These are phyloP conservation scores for Chironomus riparius DNA, from an alignment of 2,888 invertebrate genomes.

Conservation along the genomic window DNA sequence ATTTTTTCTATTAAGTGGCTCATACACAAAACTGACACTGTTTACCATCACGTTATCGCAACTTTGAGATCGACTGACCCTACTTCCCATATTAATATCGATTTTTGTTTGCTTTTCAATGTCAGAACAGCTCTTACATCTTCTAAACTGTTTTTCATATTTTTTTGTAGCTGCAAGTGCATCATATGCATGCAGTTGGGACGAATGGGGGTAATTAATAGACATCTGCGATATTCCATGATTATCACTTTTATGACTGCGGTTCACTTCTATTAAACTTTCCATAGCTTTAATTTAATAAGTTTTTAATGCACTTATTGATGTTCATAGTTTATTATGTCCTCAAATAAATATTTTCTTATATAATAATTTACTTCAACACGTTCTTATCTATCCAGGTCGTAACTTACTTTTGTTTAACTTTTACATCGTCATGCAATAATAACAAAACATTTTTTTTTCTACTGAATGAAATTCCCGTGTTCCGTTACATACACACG, in stretches of 20 bases:
- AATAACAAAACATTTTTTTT: not conserved
- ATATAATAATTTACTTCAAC: not conserved
- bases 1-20: not conserved
- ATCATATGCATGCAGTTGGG: too few relatives aligned
- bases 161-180: too few relatives aligned
- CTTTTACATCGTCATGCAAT: not conserved
- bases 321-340: too few relatives aligned
- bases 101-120: not conserved
- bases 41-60: not conserved
- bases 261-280: not conserved
- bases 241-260: slow-evolving; percentile 8
- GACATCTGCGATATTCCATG: slow-evolving; percentile 2
- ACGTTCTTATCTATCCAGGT: not conserved
- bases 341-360: too few relatives aligned
- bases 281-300: not conserved
- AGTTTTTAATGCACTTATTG: too few relatives aligned
- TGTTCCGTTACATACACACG: not conserved
- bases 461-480: not conserved
- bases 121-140: slow-evolving; percentile 11
- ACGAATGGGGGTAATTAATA: slow-evolving; percentile 9
- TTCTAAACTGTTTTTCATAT: not conserved
- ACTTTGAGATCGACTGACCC: slow-evolving; percentile 3
- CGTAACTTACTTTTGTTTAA: not conserved
- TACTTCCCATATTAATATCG: not conserved
- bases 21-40: not conserved